phyloP scores from a whole-genome alignment of 2,888 invertebrate genomes.

The Brenthis daphne region DNA sequence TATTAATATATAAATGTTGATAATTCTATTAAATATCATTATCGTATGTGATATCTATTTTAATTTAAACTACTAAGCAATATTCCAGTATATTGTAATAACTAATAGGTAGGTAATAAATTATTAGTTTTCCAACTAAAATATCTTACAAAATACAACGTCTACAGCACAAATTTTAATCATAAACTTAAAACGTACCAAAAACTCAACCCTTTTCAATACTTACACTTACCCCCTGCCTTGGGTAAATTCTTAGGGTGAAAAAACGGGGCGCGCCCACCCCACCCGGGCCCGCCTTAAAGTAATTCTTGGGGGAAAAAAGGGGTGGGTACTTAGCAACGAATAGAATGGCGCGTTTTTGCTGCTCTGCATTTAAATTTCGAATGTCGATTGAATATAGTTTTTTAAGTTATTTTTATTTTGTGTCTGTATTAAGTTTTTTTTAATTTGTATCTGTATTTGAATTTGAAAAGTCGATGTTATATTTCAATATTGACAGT shows the following conservation, averaged over 20 bases:
- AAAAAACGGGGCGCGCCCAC: slow-evolving; percentile 64
- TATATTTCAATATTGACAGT: too few species aligned
- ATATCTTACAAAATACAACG: slow-evolving; percentile 7
- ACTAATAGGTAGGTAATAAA: not conserved
- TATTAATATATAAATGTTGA: too few species aligned
- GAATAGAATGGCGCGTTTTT: slow-evolving; percentile 67
- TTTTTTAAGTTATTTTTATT: slow-evolving; percentile 16
- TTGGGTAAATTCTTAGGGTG: slow-evolving; percentile 81
- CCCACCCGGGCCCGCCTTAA: slow-evolving; percentile 69
- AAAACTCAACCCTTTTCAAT: slow-evolving; percentile 78
- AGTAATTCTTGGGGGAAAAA: slow-evolving; percentile 80
- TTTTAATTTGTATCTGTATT: not conserved
- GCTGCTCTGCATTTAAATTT: slow-evolving; percentile 46
- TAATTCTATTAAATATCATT: too few species aligned
- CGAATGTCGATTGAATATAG: slow-evolving; percentile 27
- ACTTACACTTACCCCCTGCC: slow-evolving; percentile 72
- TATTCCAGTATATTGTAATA: too few species aligned
- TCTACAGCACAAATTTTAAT: slow-evolving; percentile 27
- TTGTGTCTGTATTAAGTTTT: slow-evolving; percentile 16
- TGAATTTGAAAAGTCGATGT: not conserved
- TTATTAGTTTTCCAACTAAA: not conserved
- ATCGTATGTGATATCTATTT: too few species aligned
- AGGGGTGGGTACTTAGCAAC: slow-evolving; percentile 80
- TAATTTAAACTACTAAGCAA: too few species aligned
- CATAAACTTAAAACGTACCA: slow-evolving; percentile 43